Evolutionary conservation across 2,888 invertebrate genomes (phyloP).

Genomic region (Macrophya alboannulata): DNA sequence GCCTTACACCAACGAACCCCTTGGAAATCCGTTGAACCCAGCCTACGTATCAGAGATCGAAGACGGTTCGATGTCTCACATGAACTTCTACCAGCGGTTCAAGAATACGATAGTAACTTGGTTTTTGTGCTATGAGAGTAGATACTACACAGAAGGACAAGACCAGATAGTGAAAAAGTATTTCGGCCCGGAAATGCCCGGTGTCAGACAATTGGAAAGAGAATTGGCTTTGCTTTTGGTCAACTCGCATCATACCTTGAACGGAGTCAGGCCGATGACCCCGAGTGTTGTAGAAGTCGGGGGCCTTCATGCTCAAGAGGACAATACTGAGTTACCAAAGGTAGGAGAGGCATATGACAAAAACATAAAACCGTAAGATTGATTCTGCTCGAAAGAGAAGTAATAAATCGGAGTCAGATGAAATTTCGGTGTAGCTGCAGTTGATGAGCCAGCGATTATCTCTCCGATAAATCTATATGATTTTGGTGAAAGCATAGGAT

Average conservation of each 20-base stretch:
- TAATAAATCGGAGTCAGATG: too few species aligned
- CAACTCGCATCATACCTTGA: constrained; percentile 81
- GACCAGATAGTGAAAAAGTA: constrained; percentile 57
- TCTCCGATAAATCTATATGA: neutral
- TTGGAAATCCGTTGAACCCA: constrained; percentile 60
- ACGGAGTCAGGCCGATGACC: constrained; percentile 79
- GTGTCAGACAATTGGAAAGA: constrained; percentile 57
- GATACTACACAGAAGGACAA: constrained; percentile 56
- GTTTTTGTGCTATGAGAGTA: constrained; percentile 45
- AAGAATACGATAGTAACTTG: constrained; percentile 45
- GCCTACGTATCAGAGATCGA: constrained; percentile 59
- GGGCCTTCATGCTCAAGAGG: constrained; percentile 76
- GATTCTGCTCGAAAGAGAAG: neutral
- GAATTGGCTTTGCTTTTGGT: constrained; percentile 76
- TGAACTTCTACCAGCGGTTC: constrained; percentile 60
- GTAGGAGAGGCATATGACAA: neutral
- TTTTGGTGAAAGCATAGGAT: neutral
- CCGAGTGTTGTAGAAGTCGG: constrained; percentile 81
- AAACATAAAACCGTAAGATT: neutral
- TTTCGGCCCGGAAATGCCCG: constrained; percentile 49
- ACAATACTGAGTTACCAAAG: constrained; percentile 25
- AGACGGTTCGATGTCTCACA: constrained; percentile 30
- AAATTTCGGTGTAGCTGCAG: neutral
- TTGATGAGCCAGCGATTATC: neutral
- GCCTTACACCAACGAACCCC: constrained; percentile 60